Conservation (phyloP, 2,888 invertebrate genomes). For the Petrophora chlorosata region DNA sequence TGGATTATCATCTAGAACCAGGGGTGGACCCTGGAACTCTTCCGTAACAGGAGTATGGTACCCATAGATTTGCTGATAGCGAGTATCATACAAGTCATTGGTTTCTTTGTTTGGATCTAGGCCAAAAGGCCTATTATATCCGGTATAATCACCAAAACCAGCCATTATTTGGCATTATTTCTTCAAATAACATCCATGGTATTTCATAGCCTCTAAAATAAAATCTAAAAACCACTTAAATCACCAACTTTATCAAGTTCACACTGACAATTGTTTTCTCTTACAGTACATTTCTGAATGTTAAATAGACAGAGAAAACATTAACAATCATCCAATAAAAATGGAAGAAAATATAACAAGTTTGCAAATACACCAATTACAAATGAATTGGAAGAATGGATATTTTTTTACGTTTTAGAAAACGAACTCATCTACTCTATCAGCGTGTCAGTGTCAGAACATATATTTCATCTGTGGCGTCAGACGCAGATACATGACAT, state of each 20-base stretch:
- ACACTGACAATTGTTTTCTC: too few species aligned
- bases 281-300: too few species aligned
- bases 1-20: slow-evolving; percentile 73
- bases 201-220: slow-evolving; percentile 22
- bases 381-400: too few species aligned
- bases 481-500: too few species aligned
- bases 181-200: slow-evolving; percentile 15
- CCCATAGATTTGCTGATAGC: slow-evolving; percentile 79
- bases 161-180: slow-evolving; percentile 59
- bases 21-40: slow-evolving; percentile 77
- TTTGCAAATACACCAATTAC: too few species aligned
- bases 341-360: too few species aligned
- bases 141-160: slow-evolving; percentile 74
- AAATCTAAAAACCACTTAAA: slow-evolving; percentile 18
- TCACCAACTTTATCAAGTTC: background rate
- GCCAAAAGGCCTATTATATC: slow-evolving; percentile 73
- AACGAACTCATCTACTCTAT: too few species aligned
- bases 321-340: too few species aligned
- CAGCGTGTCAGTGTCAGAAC: too few species aligned
- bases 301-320: too few species aligned
- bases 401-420: too few species aligned
- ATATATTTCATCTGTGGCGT: too few species aligned
- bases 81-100: slow-evolving; percentile 75
- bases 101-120: slow-evolving; percentile 74
- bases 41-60: slow-evolving; percentile 77